phyloP scores from a whole-genome alignment of 2,797 vertebrate genomes.

The Australoheros facetus region DNA sequence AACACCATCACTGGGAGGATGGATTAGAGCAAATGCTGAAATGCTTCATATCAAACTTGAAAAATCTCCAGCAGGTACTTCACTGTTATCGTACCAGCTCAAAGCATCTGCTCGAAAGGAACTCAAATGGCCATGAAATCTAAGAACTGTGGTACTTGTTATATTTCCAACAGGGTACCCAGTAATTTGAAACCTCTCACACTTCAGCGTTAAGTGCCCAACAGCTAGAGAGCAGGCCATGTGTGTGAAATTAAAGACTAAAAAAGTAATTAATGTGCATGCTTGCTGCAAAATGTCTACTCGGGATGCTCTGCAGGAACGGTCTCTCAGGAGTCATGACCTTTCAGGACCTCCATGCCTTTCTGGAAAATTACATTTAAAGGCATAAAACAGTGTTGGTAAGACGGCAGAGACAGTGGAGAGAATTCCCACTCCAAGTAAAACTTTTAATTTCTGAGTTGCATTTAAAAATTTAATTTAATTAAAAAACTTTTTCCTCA shows the following conservation, averaged over 20 bases:
- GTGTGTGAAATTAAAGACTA: neutral
- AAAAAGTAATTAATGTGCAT: neutral
- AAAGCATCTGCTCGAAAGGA: neutral
- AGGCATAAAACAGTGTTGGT: too few species aligned
- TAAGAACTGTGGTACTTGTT: rapidly evolving
- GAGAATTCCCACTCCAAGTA: too few species aligned
- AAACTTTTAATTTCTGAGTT: too few species aligned
- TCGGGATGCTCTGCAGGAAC: neutral
- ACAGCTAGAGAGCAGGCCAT: neutral
- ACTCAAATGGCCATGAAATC: neutral
- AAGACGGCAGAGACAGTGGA: too few species aligned
- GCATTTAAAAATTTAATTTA: too few species aligned
- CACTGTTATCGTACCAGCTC: neutral
- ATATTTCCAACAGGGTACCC: neutral
- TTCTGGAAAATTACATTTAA: neutral
- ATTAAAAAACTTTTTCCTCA: too few species aligned
- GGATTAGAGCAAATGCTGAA: too few species aligned
- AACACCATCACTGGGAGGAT: too few species aligned
- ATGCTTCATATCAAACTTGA: too few species aligned
- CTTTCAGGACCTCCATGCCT: neutral
- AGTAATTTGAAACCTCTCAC: rapidly evolving
- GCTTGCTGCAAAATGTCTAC: neutral
- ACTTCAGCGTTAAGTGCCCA: neutral
- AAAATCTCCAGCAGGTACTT: too few species aligned
- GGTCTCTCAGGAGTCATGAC: neutral